These are phyloP conservation scores for Acridotheres tristis DNA, from an alignment of 2,797 vertebrate species.

Conservation along the genomic window DNA sequence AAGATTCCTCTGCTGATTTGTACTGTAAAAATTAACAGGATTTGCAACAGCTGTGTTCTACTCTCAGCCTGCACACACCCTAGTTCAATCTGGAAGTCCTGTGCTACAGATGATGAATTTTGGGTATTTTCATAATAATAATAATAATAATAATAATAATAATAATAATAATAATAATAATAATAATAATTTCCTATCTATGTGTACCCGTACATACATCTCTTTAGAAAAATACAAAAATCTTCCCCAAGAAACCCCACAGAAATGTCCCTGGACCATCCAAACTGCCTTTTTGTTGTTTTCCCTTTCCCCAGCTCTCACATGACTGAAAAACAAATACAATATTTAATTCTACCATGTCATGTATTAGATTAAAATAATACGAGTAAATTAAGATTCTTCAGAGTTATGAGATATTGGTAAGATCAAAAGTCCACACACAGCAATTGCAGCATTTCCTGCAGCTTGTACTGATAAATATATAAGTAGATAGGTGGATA, in stretches of 20 bases:
- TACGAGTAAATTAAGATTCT: not conserved
- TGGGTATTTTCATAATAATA: not conserved
- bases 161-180: not conserved
- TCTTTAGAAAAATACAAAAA: not conserved
- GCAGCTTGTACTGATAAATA: not conserved
- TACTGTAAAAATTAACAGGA: not conserved
- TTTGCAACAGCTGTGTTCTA: not conserved
- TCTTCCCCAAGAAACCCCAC: not conserved
- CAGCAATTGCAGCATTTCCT: not conserved
- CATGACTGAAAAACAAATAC: not conserved
- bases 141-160: not conserved
- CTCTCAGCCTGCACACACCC: accelerated
- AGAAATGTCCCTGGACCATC: not conserved
- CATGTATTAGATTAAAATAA: not conserved
- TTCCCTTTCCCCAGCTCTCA: not conserved
- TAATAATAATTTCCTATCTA: not conserved
- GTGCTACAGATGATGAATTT: not conserved
- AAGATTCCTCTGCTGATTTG: not conserved
- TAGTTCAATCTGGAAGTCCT: not conserved
- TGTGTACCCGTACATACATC: not conserved
- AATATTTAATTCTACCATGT: not conserved
- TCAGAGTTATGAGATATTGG: not conserved
- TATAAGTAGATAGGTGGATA: not conserved
- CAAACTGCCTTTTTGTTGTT: not conserved
- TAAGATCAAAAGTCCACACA: not conserved